Evolutionary conservation across 2,888 invertebrate species (phyloP).

Genomic region (Himalopsyche japonica): DNA sequence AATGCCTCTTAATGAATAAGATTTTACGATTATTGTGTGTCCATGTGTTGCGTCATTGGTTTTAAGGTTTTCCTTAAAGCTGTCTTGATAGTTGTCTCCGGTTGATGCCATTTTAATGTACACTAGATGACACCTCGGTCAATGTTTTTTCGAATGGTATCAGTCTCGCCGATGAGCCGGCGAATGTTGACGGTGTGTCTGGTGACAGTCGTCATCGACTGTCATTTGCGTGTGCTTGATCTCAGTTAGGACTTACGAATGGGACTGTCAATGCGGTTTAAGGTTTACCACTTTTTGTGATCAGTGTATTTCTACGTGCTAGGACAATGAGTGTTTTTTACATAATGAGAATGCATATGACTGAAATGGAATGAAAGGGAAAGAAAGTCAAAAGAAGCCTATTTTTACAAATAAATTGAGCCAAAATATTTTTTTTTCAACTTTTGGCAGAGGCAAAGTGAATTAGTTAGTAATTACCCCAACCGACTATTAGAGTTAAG

Average conservation of each 20-base stretch:
- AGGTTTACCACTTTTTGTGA: constrained; percentile 35
- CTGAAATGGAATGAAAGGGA: constrained; percentile 34
- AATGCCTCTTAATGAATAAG: constrained; percentile 36
- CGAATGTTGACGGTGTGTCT: neutral
- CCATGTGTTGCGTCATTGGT: constrained; percentile 58
- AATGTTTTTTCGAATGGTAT: neutral
- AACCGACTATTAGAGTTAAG: constrained; percentile 40
- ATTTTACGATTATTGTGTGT: constrained; percentile 51
- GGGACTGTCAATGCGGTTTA: constrained; percentile 21
- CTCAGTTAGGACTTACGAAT: constrained; percentile 18
- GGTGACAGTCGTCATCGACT: neutral
- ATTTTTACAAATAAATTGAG: constrained; percentile 38
- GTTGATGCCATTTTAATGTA: constrained; percentile 28
- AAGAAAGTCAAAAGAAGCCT: constrained; percentile 36
- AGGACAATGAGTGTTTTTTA: constrained; percentile 40
- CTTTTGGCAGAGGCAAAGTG: constrained; percentile 30
- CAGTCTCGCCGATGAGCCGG: neutral
- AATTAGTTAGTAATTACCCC: constrained; percentile 37
- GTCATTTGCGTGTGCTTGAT: constrained; percentile 24
- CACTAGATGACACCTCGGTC: neutral
- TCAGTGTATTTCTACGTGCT: constrained; percentile 40
- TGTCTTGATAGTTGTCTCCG: constrained; percentile 13
- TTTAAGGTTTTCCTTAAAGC: constrained; percentile 42
- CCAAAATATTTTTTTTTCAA: constrained; percentile 37
- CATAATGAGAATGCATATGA: constrained; percentile 33